Percentiles rank a stretch among this genome's conserved stretches.
Evolutionary conservation across 1,140 invertebrate genomes (phyloP).

Genomic region (Heliconius eleuchia): DNA sequence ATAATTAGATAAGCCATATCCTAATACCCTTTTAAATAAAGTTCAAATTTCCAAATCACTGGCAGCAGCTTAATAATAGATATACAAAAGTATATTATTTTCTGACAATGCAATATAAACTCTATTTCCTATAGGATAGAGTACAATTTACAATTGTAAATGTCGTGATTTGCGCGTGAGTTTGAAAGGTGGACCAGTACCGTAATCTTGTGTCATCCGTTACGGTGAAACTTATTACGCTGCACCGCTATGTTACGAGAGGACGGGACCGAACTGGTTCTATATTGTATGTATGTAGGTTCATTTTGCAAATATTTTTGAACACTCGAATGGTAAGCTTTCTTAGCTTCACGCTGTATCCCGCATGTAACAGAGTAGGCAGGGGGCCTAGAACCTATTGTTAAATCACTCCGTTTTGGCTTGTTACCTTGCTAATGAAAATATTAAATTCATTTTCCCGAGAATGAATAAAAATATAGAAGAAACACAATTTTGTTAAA

Average conservation of each 20-base stretch:
- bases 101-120: not conserved
- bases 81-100: not conserved
- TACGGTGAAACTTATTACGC: conserved; percentile 70
- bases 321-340: not conserved
- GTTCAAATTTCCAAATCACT: not conserved
- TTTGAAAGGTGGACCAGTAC: conserved; percentile 54
- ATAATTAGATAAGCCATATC: not conserved
- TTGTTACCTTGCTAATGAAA: too few relatives aligned
- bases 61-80: not conserved
- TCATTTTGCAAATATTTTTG: not conserved
- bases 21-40: not conserved
- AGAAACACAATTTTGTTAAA: not conserved
- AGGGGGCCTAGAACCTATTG: too few relatives aligned
- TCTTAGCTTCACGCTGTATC: too few relatives aligned
- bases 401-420: too few relatives aligned
- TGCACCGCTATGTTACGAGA: conserved; percentile 63
- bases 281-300: not conserved
- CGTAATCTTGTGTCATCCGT: conserved; percentile 77
- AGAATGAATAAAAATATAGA: too few relatives aligned
- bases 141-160: not conserved
- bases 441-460: too few relatives aligned
- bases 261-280: conserved; percentile 16
- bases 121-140: not conserved
- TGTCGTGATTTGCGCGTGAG: conserved; percentile 48
- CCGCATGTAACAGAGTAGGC: too few relatives aligned